A percentile compares a stretch with the other conserved stretches of the same genome.
phyloP scores from a whole-genome alignment of 2,113 vertebrate genomes.

The Pogona vitticeps region DNA sequence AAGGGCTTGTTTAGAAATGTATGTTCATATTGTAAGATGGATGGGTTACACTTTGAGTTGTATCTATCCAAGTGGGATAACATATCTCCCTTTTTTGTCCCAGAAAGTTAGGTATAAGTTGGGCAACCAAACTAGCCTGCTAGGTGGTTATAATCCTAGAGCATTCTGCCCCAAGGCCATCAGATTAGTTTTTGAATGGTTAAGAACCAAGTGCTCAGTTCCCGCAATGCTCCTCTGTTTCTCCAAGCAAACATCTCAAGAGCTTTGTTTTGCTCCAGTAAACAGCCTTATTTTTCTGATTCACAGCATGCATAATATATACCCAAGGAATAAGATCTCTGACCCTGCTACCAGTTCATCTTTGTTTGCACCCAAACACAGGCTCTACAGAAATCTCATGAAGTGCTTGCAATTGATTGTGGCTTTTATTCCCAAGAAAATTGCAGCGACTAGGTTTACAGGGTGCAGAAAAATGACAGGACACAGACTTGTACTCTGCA shows the following conservation, averaged over 20 bases:
- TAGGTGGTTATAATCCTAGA: no score
- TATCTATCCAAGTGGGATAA: neutral
- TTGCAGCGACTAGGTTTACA: neutral
- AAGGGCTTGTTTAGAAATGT: neutral
- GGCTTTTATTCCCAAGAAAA: slow-evolving; percentile 33
- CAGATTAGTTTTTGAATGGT: no score
- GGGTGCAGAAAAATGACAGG: neutral
- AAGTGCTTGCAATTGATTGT: neutral
- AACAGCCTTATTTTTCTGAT: neutral
- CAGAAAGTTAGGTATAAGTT: neutral
- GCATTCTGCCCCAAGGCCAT: neutral
- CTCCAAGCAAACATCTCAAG: neutral
- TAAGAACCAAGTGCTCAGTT: neutral
- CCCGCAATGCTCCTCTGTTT: neutral
- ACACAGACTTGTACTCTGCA: neutral
- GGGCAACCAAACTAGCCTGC: neutral
- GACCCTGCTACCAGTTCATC: slow-evolving; percentile 1
- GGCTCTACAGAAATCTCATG: slow-evolving; percentile 1
- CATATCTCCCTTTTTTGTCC: neutral
- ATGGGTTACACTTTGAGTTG: neutral
- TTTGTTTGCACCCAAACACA: slow-evolving; percentile 20
- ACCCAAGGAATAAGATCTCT: neutral
- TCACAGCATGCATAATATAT: neutral
- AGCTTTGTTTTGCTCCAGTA: neutral
- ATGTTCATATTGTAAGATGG: neutral